Evolutionary conservation across 2,797 vertebrate species (phyloP).

Genomic region (Ficedula albicollis): DNA sequence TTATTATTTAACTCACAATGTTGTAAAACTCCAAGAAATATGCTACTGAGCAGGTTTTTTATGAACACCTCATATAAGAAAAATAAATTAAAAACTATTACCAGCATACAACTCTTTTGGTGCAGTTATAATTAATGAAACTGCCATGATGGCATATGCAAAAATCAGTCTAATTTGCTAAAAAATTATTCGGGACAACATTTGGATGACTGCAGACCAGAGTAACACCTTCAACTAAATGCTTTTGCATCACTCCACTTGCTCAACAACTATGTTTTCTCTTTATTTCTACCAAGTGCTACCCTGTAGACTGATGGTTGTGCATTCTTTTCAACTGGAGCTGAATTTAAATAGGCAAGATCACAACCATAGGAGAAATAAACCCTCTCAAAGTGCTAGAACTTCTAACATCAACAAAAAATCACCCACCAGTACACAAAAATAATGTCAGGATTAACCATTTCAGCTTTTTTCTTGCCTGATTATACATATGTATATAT

Average conservation of each 20-base stretch:
- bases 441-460: not conserved
- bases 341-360: not conserved
- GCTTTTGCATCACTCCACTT: not conserved
- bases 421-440: not conserved
- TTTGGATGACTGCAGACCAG: not conserved
- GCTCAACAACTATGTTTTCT: not conserved
- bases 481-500: no score
- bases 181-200: conserved; percentile 19
- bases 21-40: not conserved
- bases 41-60: not conserved
- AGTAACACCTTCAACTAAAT: not conserved
- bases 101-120: not conserved
- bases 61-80: not conserved
- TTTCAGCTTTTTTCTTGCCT: not conserved
- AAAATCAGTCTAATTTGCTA: not conserved
- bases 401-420: not conserved
- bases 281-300: not conserved
- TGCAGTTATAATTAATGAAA: conserved; percentile 20
- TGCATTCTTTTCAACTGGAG: not conserved
- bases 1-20: not conserved
- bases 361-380: not conserved
- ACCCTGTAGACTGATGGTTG: not conserved
- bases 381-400: not conserved
- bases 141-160: not conserved
- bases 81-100: not conserved